Evolutionary conservation across 2,113 vertebrate species (phyloP).

Genomic region (Myiopsitta monachus): DNA sequence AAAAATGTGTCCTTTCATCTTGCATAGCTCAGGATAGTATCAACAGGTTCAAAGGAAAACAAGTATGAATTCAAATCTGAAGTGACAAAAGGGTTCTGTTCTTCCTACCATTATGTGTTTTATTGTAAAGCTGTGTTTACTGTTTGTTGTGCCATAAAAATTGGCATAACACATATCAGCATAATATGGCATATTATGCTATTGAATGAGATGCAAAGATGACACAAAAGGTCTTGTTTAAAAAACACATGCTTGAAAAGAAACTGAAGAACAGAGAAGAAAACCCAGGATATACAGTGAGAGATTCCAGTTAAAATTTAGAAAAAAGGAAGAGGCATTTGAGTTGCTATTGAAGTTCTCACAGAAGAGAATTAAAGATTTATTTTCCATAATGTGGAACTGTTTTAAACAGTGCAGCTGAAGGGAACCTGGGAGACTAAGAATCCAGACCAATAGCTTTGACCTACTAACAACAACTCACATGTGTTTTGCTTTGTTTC

Average conservation of each 20-base stretch:
- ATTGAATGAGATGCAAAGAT: background rate
- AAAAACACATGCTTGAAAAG: background rate
- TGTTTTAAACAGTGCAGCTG: background rate
- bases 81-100: background rate
- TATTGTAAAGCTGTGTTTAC: background rate
- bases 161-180: background rate
- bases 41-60: background rate
- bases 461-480: background rate
- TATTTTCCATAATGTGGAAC: background rate
- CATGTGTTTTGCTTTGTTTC: constrained; percentile 3
- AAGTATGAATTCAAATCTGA: background rate
- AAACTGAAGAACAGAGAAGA: background rate
- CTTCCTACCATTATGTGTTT: background rate
- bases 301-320: background rate
- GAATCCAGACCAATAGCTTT: background rate
- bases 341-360: background rate
- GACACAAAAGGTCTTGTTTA: background rate
- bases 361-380: background rate
- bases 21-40: background rate
- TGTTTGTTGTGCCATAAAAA: background rate
- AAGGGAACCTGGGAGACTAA: background rate
- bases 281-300: background rate
- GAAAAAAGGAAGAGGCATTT: background rate
- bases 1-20: background rate
- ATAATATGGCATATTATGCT: background rate